Conservation (phyloP, 2,888 invertebrate genomes). For the Ctenicera cuprea region DNA sequence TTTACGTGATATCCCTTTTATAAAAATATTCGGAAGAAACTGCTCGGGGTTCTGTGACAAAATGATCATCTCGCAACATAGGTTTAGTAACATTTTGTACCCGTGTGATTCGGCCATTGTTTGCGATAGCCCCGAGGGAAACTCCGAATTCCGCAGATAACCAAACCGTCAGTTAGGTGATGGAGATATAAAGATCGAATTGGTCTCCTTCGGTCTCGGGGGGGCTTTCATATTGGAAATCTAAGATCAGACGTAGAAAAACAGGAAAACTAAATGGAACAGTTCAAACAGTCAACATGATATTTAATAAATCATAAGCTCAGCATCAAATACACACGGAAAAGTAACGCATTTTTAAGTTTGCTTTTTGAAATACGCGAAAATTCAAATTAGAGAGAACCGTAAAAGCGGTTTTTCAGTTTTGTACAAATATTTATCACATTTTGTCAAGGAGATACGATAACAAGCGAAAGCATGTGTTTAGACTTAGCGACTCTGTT, state of each 20-base stretch:
- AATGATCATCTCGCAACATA: conserved; percentile 27
- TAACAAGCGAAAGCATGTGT: background rate
- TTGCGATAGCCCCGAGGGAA: conserved; percentile 52
- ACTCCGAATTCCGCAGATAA: conserved; percentile 53
- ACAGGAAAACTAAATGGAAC: conserved; percentile 32
- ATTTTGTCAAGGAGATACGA: background rate
- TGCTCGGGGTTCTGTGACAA: conserved; percentile 14
- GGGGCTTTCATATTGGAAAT: conserved; percentile 46
- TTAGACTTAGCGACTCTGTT: background rate
- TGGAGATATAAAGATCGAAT: conserved; percentile 55
- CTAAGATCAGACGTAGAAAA: conserved; percentile 40
- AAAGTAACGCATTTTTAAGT: background rate
- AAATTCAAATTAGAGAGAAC: background rate
- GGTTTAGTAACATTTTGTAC: conserved; percentile 45
- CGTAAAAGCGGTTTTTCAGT: background rate
- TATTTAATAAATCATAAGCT: conserved; percentile 23
- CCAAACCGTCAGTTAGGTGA: conserved; percentile 56
- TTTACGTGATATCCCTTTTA: background rate
- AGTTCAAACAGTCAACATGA: conserved; percentile 20
- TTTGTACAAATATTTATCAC: background rate
- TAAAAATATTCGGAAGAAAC: conserved; percentile 2
- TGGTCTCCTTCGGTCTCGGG: conserved; percentile 52
- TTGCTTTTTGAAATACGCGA: background rate
- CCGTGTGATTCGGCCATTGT: conserved; percentile 50
- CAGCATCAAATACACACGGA: background rate